Base-by-base conservation (phyloP, 2,797 vertebrate genomes). In the Remorina albescens region DNA sequence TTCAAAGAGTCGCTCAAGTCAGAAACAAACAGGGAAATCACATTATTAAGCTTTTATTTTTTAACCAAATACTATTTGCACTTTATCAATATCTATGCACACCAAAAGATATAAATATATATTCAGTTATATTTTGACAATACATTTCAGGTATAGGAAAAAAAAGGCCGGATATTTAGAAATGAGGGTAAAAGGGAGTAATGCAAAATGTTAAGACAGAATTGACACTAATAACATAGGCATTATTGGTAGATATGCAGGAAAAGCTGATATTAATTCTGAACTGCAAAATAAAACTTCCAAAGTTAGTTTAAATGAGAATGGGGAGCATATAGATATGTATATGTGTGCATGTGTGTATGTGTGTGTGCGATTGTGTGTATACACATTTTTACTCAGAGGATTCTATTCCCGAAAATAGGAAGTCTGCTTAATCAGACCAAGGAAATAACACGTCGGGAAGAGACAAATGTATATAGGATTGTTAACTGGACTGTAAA, bases 41-140 rank as follows among this genome's bases (percentile, higher is more conserved):
- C 72, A 83, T 67, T 76, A 51, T 86, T 69, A 88, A 85, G 83
- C 82, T 85, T 83, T 30, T n/a, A n/a, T n/a, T n/a, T 86, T 69
- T 71, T 81, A 82, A 89, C 81, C 80, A 88, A 89, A 87, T 87
- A 79, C 88, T 85, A 61, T 89, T 84, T 92, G 92, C 92, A 93
- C 93, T 93, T 93, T 94, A 93, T 77, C 32, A 74, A n/a, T 84
- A 91, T 86, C 72, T 89, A 91, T 92, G 83, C 86, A 89, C 87
- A 91, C 82, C 74, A 91, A 86, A 85, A 61, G 23, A 74, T 76
- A 71, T 89, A 81, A 25, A 30, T 61, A 21, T 34, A 5, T 88
- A 81, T 76, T 65, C 71, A 80, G 73, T 74, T 56, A 53, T 49
- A 73, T 80, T 79, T 58, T 63, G 51, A 36, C 23, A 56, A 44